Base-by-base conservation (phyloP, 53 echinoderm and acorn worm species). In the Astropecten irregularis region DNA sequence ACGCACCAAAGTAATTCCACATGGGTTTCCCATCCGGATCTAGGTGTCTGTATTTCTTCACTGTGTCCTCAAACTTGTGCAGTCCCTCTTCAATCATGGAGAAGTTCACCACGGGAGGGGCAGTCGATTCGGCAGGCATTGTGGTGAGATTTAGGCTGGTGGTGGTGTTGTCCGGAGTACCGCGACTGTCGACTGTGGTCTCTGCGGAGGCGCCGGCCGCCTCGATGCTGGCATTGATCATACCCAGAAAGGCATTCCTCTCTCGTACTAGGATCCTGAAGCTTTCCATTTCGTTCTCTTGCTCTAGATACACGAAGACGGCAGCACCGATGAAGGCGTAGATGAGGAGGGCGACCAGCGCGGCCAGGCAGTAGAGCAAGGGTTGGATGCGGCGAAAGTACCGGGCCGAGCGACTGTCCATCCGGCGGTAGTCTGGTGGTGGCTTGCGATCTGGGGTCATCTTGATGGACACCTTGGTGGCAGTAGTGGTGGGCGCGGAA, bases 271-370 rank as follows among this genome's bases (percentile, higher is more conserved):
- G 67, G 8, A 4, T 16, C 0, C 71, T 13, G 9, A 83, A 64
- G 27, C 50, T 63, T 3, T 38, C 18, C 57, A 11, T 22, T 36
- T 94, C 95, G 2, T 68, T 66, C 21, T 68, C 4, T 9, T 35
- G 63, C 44, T 95, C 95, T 0, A 95, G 66, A 9, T 64, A 71
- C 55, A 90, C 88, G 73, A 95, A 95, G 26, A 86, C 69, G 31
- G 92, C 95, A 18, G 92, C 95, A 47, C 95, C 95, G 54, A 92
- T 55, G 74, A 95, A 90, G 19, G 92, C 53, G 73, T 95, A 95
- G 22, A 83, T 88, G 10, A 95, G 54, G 4, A 95, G 86, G 40
- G 76, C 60, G 28, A 83, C 67, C 65, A 90, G 61, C n/a, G 88
- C 66, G 49, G 85, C 86, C 13, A 90, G 0, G 29, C 81, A 76